phyloP scores from a whole-genome alignment of 2,113 vertebrate genomes.

The Vireo altiloquus region DNA sequence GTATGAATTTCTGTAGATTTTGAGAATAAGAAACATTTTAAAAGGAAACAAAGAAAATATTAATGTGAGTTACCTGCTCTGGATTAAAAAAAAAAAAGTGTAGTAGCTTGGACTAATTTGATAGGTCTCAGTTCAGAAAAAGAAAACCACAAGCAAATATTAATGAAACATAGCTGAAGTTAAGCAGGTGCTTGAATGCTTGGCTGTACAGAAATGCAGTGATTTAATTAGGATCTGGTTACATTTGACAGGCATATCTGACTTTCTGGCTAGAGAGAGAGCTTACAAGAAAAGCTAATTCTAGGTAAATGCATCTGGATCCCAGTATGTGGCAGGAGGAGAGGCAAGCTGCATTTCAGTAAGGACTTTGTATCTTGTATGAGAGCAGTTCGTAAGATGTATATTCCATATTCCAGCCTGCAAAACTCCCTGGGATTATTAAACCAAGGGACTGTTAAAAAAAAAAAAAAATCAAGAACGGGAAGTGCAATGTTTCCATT shows the following conservation, averaged over 20 bases:
- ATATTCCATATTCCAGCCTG: background rate
- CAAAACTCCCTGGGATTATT: background rate
- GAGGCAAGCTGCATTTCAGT: background rate
- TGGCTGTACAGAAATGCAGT: conserved; percentile 5
- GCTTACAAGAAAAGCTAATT: background rate
- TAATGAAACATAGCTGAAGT: background rate
- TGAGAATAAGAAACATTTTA: background rate
- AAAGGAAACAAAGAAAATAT: background rate
- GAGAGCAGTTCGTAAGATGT: background rate
- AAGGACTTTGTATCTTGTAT: background rate
- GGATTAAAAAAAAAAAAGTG: background rate
- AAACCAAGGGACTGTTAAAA: background rate
- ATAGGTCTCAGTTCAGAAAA: background rate
- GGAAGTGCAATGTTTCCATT: background rate
- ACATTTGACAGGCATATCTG: background rate
- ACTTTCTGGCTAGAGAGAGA: background rate
- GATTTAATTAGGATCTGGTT: conserved; percentile 43
- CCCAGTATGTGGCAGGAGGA: background rate
- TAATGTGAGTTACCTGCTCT: background rate
- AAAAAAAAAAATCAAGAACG: no score
- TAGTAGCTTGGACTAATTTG: background rate
- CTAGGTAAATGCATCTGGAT: background rate
- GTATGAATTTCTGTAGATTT: background rate
- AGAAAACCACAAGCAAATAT: background rate
- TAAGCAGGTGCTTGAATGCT: conserved; percentile 33